Percentiles rank a stretch among this genome's conserved stretches.
Conservation (phyloP, 1,140 invertebrate genomes). For the Choristoneura fumiferana region DNA sequence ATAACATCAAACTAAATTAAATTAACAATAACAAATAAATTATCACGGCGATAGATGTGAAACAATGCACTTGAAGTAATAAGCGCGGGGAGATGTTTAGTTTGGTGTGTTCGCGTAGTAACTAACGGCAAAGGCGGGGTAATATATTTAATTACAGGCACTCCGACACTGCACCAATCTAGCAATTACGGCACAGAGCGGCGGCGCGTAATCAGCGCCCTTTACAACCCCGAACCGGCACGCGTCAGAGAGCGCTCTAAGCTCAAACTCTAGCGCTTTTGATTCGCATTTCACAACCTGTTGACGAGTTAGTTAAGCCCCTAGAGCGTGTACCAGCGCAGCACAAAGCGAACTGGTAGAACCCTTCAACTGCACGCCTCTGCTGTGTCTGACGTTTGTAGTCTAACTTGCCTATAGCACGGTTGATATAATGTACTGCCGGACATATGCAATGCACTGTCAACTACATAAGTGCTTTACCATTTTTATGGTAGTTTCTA, state of each 20-base stretch:
- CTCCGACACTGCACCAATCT: constrained; percentile 64
- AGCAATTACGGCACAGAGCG: constrained; percentile 67
- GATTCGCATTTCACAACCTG: constrained; percentile 72
- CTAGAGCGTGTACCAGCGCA: constrained; percentile 49
- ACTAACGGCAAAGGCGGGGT: constrained; percentile 45
- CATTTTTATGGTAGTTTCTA: no score
- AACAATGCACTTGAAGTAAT: constrained; percentile 3
- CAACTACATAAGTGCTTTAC: no score
- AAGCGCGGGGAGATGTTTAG: constrained; percentile 12
- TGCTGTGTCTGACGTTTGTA: background rate
- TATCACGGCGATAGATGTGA: background rate
- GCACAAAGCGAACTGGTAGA: constrained; percentile 54
- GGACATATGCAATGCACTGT: no score
- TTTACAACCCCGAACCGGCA: constrained; percentile 57
- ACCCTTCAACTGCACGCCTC: constrained; percentile 17
- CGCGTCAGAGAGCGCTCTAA: constrained; percentile 51
- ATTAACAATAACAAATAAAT: no score
- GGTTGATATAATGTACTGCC: no score
- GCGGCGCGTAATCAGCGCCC: constrained; percentile 62
- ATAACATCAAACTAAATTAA: no score
- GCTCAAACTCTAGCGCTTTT: constrained; percentile 59
- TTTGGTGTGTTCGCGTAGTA: constrained; percentile 10
- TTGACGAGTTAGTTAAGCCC: constrained; percentile 70
- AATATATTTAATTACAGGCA: constrained; percentile 73
- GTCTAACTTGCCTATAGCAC: no score